Evolutionary conservation across 1,140 invertebrate species (phyloP).

Genomic region (Physella acuta): DNA sequence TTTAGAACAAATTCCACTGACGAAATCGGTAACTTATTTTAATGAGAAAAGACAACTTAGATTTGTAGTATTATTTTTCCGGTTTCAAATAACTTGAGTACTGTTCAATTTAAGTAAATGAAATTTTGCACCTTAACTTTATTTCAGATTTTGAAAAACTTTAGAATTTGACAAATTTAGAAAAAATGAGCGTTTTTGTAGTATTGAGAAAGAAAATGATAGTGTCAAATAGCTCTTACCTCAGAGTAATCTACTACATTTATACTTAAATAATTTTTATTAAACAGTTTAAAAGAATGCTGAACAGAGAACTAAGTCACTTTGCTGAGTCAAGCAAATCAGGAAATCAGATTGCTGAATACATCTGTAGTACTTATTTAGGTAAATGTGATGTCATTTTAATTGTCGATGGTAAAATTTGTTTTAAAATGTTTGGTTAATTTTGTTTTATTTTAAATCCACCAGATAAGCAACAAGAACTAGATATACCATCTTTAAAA

Average conservation of each 20-base stretch:
- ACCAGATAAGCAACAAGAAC: conserved; percentile 94
- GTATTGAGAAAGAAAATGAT: too few species aligned
- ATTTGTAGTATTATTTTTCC: too few species aligned
- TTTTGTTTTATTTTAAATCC: conserved; percentile 23
- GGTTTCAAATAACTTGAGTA: too few species aligned
- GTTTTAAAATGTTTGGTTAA: background rate
- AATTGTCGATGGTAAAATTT: background rate
- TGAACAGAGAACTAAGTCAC: conserved; percentile 98
- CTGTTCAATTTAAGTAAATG: too few species aligned
- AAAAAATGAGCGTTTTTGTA: too few species aligned
- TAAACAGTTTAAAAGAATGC: conserved; percentile 97
- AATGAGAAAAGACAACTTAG: too few species aligned
- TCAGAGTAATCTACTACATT: background rate
- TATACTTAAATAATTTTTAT: conserved; percentile 4
- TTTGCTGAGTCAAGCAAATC: conserved; percentile 99
- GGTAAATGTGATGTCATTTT: conserved; percentile 65
- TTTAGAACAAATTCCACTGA: too few species aligned
- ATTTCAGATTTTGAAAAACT: too few species aligned
- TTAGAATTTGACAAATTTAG: too few species aligned
- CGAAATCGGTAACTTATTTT: too few species aligned
- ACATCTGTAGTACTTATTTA: conserved; percentile 97
- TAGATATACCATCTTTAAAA: conserved; percentile 82
- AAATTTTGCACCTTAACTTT: too few species aligned
- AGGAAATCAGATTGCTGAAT: conserved; percentile 98
- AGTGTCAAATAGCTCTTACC: too few species aligned